Base-by-base conservation (phyloP, 2,797 vertebrate species). In the Poeciliopsis infans region DNA sequence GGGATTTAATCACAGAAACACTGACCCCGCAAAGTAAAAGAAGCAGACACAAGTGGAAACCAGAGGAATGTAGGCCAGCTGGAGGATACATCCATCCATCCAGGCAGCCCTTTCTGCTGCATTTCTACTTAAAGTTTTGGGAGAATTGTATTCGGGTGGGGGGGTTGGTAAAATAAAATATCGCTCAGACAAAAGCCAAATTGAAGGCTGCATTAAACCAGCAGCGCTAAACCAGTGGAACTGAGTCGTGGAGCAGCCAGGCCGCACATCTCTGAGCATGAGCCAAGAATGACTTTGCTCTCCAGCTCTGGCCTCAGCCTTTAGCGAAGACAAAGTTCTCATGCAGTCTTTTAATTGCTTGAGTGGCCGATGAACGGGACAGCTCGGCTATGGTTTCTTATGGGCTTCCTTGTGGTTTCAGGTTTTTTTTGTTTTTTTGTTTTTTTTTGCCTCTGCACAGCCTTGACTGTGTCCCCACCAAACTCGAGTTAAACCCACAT, bases 41-140 rank as follows among this genome's bases (percentile, higher is more conserved):
- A 92, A 89, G 89, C 94, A 95, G 95, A 96, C 95, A 95, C 93
- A 95, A 95, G 93, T 94, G 92, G 94, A 95, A 95, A 95, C 92
- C 91, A 90, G 89, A 94, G 92, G 94, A 95, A 95, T 95, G 94
- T 77, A 86, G 88, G 86, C 94, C 94, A 94, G 94, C 94, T 95
- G 95, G 90, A 86, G 93, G 93, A 95, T 91, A 78, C 90, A 94
- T 94, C 91, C 92, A 91, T 91, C 85, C 89, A 16, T 59, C 57
- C 47, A 89, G 91, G 89, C 91, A 88, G 82, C 85, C 85, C 78
- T 84, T 90, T 94, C 88, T 89, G 92, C 94, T 95, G 93, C 75
- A 91, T 94, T 95, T 95, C 87, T 90, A 93, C 93, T 95, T 94
- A 94, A 89, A 91, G 83, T 87, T 79, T 68, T 0, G 86, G 85